These are phyloP conservation scores for Tragelaphus buxtoni DNA, from an alignment of 2,113 vertebrate genomes.

Conservation along the genomic window DNA sequence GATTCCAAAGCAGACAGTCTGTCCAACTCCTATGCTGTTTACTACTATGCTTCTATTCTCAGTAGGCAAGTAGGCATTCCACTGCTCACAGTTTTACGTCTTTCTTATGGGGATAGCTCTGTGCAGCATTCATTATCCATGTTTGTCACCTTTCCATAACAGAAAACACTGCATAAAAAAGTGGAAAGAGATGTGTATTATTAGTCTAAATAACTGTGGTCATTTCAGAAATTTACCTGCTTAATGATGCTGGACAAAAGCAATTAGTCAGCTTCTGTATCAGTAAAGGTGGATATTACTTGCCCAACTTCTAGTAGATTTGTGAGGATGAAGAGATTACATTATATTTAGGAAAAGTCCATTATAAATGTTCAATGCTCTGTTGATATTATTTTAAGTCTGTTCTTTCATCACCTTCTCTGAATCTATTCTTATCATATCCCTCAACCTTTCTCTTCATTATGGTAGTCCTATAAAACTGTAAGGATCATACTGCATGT, in stretches of 20 bases:
- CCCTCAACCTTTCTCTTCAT: not conserved
- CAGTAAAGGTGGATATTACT: not conserved
- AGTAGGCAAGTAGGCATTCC: not conserved
- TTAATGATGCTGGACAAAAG: not conserved
- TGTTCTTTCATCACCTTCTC: not conserved
- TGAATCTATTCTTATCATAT: not conserved
- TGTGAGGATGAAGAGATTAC: not conserved
- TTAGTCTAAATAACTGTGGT: not conserved
- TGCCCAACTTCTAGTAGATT: not conserved
- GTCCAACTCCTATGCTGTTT: not conserved
- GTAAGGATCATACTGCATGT: fast-evolving
- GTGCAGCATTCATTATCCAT: not conserved
- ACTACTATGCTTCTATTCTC: not conserved
- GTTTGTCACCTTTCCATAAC: not conserved
- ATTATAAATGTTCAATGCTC: not conserved
- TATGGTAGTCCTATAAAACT: not conserved
- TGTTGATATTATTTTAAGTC: not conserved
- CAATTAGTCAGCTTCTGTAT: not conserved
- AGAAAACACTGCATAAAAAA: not conserved
- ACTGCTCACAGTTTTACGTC: not conserved
- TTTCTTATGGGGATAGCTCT: not conserved
- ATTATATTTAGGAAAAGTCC: not conserved
- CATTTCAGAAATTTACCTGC: not conserved
- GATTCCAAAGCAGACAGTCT: too few relatives aligned
- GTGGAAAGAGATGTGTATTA: not conserved